phyloP scores from a whole-genome alignment of 2,113 vertebrate species.

The Oncorhynchus clarkii region DNA sequence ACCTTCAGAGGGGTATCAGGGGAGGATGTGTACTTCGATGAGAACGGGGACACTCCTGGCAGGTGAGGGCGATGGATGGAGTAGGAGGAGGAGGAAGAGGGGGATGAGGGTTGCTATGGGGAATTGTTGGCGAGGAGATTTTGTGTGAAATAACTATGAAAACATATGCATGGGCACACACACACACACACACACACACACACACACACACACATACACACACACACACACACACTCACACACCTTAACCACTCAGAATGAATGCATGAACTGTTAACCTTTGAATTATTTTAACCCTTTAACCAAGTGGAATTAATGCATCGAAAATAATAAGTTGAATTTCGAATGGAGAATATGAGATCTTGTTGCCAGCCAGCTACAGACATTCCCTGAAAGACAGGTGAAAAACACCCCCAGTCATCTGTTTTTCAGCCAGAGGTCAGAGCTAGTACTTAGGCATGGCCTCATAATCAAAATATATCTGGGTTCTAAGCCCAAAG shows the following conservation, averaged over 20 bases:
- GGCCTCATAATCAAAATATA: not conserved
- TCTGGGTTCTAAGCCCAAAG: constrained; percentile 30
- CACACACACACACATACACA: too few species aligned
- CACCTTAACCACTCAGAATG: too few species aligned
- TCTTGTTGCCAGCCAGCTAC: constrained; percentile 44
- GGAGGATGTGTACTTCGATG: constrained; percentile 95
- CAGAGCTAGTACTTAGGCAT: constrained; percentile 10
- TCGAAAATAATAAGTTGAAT: too few species aligned
- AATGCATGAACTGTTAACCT: too few species aligned
- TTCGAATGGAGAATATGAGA: too few species aligned
- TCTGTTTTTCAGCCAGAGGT: constrained; percentile 36
- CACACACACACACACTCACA: too few species aligned
- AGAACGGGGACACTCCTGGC: constrained; percentile 96
- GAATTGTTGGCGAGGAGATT: not conserved
- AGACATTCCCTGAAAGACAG: constrained; percentile 34
- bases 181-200: too few species aligned
- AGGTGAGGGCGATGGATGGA: constrained; percentile 70
- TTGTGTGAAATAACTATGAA: not conserved
- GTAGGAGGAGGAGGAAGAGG: constrained; percentile 15
- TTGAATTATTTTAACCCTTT: too few species aligned
- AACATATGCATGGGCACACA: too few species aligned
- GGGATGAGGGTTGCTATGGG: not conserved
- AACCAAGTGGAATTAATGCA: too few species aligned
- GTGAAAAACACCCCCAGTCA: constrained; percentile 41
- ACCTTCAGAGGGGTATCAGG: constrained; percentile 92